Evolutionary conservation across 2,797 vertebrate genomes (phyloP), one percentile per base, ranked within the genome.

Genomic region (Smutsia gigantea): DNA sequence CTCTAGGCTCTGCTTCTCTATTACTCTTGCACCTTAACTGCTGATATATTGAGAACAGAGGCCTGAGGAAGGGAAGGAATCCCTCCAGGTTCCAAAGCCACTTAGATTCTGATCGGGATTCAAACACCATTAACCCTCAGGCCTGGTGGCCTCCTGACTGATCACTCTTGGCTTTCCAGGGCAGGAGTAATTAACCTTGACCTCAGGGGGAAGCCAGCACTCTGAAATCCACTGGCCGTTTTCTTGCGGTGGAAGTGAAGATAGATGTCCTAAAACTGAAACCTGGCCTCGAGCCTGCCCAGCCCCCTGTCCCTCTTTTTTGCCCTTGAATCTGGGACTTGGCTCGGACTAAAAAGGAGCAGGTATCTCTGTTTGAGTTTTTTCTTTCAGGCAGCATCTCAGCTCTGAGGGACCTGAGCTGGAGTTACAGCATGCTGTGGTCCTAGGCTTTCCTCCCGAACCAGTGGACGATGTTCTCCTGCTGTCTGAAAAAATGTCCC

Each of bases 351-450:
- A n/a, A 53, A 71, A 74, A 66, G 23, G 42, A 46, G 27, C n/a
- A 11, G 29, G 13, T 14, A 7, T 13, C 53, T 23, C 31, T 1
- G 18, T 13, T 42, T 13, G 8, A 0, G 2, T 8, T 51, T 25
- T 63, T 53, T 78, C 68, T 42, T 53, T 9, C 37, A 18, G 83
- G 69, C 49, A 18, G 37, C 2, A 3, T 59, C 66, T 71, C 4
- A 0, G 42, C 31, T 69, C n/a, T 12, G 21, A 14, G 27, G 51
- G 31, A 8, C 5, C 3, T 29, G 71, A n/a, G 39, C 5, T 21
- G 49, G 59, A 2, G 51, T 0, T 10, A 1, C 14, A 0, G 14
- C 1, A 0, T 19, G 64, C 77, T 2, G 0, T 6, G 2, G 13
- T 72, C 42, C 66, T 10, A 0, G 19, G 61, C 31, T 57, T 1